Evolutionary conservation across 2,797 vertebrate species (phyloP).

Genomic region (Myotis findleyi): DNA sequence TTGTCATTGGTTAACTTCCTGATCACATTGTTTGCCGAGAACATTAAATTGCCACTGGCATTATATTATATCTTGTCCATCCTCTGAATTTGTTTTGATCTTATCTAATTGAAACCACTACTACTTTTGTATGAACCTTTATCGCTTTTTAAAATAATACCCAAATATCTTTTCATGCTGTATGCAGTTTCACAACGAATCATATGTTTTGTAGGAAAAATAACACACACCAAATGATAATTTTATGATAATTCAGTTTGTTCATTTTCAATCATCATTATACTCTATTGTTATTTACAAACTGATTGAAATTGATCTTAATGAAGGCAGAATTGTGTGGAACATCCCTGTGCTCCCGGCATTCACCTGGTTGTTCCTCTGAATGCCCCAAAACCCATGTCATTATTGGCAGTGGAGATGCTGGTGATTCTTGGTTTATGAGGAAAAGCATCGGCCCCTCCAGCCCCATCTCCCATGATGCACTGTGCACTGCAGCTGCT

Average conservation of each 20-base stretch:
- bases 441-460: not conserved
- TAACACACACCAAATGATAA: not conserved
- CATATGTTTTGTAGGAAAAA: constrained; percentile 5
- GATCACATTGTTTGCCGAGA: not conserved
- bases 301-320: not conserved
- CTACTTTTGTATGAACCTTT: constrained; percentile 8
- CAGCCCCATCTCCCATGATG: not conserved
- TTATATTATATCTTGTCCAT: not conserved
- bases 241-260: constrained; percentile 16
- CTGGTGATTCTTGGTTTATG: not conserved
- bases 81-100: constrained; percentile 30
- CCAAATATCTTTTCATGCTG: not conserved
- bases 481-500: not conserved
- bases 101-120: not conserved
- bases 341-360: not conserved
- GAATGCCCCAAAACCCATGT: not conserved
- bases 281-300: constrained; percentile 34
- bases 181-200: constrained; percentile 44
- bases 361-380: not conserved
- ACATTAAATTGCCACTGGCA: not conserved
- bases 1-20: constrained; percentile 21
- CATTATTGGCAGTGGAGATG: not conserved
- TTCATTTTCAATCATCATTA: constrained; percentile 35
- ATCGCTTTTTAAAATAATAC: constrained; percentile 8
- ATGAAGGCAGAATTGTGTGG: not conserved